Evolutionary conservation across 2,888 invertebrate genomes (phyloP), one percentile per base, ranked within the genome.

Genomic region (Entomobrya multifasciata): DNA sequence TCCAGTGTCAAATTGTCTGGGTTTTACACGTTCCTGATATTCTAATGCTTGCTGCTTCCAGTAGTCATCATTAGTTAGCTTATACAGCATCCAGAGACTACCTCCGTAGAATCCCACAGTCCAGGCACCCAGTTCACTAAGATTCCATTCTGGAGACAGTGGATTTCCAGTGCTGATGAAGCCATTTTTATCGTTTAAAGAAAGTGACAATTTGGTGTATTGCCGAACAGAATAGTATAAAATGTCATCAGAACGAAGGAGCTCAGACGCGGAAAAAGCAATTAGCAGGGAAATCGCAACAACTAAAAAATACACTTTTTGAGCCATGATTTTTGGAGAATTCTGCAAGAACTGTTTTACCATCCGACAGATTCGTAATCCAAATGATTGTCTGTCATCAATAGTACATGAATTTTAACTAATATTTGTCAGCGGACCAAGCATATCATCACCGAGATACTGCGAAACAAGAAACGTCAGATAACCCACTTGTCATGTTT

Each of bases 101-200:
- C 91, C 91, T 4, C 90, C 87, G 41, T 89, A 90, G 30, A 91
- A 91, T 15, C 91, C 91, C 0, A 88, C 89, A 0, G 90, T 91
- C 91, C 91, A 91, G 1, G 65, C 77, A 3, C 47, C 22, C 13
- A 85, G 8, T 13, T 49, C 57, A 22, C 57, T 85, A 5, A 70
- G 47, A 15, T 80, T 79, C 86, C 86, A 86, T 8, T 79, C 86
- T 4, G 79, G n/a, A 15, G 79, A 79, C 11, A 80, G 55, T 5
- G 86, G 86, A 20, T 86, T 74, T 57, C 86, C 86, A 10, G 79
- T 79, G 52, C 70, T 80, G 8, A 88, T 84, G 60, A 86, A 87
- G 17, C 72, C 86, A 41, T 55, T 49, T 79, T 82, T 57, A 0
- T 83, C 88, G 11, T 83, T 55, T 10, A 86, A 22, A n/a, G 79